phyloP scores from a whole-genome alignment of 2,888 invertebrate species.

The Thymelicus sylvestris region DNA sequence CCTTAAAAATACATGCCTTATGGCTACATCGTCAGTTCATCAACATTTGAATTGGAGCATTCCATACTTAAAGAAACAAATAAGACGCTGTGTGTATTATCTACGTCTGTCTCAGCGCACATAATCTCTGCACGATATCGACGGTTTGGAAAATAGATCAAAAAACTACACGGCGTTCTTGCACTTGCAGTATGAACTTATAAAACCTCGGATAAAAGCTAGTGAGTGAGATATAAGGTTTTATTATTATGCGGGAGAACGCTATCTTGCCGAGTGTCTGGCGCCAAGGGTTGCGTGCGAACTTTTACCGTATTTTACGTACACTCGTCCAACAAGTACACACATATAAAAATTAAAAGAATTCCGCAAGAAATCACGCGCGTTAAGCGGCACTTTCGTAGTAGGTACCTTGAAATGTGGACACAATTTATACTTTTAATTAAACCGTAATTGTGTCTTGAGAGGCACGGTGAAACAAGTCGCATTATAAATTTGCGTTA shows the following conservation, averaged over 20 bases:
- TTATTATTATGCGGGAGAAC: slow-evolving; percentile 24
- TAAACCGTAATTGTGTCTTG: slow-evolving; percentile 9
- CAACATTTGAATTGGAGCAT: slow-evolving; percentile 2
- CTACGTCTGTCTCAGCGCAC: slow-evolving; percentile 21
- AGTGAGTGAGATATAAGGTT: slow-evolving; percentile 26
- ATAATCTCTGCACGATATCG: slow-evolving; percentile 33
- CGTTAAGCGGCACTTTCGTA: slow-evolving; percentile 23
- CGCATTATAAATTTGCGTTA: neutral
- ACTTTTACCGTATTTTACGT: neutral
- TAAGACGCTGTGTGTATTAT: too few species aligned
- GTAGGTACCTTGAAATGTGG: slow-evolving; percentile 18
- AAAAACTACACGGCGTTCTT: slow-evolving; percentile 30
- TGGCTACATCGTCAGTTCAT: neutral
- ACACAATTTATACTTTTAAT: slow-evolving; percentile 28
- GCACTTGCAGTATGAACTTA: slow-evolving; percentile 17
- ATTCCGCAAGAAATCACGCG: slow-evolving; percentile 32
- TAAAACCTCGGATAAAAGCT: slow-evolving; percentile 21
- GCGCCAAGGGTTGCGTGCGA: slow-evolving; percentile 33
- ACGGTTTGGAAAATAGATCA: slow-evolving; percentile 29
- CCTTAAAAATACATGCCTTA: neutral
- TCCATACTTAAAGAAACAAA: neutral
- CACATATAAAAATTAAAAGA: slow-evolving; percentile 27
- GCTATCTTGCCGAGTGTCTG: slow-evolving; percentile 6
- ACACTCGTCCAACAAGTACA: slow-evolving; percentile 18
- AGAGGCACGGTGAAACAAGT: neutral